Percentiles rank a stretch among this genome's conserved stretches.
Conservation (phyloP, 2,113 vertebrate genomes). For the Dicrurus megarhynchus region DNA sequence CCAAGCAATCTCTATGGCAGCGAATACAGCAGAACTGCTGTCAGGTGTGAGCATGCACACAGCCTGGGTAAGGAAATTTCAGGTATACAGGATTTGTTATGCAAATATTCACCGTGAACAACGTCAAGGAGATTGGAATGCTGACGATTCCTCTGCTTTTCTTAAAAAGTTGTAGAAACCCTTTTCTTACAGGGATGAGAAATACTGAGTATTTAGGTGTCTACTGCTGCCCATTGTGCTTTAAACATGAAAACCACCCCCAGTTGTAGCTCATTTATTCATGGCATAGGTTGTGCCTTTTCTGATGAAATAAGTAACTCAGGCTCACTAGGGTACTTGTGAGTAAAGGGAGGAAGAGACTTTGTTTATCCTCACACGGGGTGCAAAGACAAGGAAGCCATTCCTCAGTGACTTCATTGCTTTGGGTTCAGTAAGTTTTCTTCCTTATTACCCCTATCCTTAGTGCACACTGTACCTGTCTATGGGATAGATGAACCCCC, state of each 20-base stretch:
- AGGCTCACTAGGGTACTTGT: neutral
- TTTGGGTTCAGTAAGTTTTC: neutral
- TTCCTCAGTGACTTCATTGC: neutral
- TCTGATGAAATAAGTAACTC: neutral
- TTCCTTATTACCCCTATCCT: neutral
- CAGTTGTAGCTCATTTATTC: neutral
- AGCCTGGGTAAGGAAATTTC: neutral
- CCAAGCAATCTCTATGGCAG: neutral
- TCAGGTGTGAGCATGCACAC: slow-evolving; percentile 13
- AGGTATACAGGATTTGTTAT: neutral
- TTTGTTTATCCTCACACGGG: neutral
- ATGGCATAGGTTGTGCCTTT: neutral
- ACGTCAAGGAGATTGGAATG: neutral
- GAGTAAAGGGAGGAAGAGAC: neutral
- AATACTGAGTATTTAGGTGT: neutral
- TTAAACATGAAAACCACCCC: neutral
- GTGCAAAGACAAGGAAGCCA: neutral
- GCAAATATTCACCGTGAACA: neutral
- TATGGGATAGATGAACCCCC: neutral
- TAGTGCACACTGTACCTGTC: neutral
- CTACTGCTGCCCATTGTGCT: neutral
- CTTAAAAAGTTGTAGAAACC: neutral
- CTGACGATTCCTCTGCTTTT: neutral
- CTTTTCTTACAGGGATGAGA: neutral
- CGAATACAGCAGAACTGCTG: neutral